A percentile compares a stretch with the other conserved stretches of the same genome.
phyloP scores from a whole-genome alignment of 2,113 vertebrate genomes.

The Romanogobio albipinnatus region DNA sequence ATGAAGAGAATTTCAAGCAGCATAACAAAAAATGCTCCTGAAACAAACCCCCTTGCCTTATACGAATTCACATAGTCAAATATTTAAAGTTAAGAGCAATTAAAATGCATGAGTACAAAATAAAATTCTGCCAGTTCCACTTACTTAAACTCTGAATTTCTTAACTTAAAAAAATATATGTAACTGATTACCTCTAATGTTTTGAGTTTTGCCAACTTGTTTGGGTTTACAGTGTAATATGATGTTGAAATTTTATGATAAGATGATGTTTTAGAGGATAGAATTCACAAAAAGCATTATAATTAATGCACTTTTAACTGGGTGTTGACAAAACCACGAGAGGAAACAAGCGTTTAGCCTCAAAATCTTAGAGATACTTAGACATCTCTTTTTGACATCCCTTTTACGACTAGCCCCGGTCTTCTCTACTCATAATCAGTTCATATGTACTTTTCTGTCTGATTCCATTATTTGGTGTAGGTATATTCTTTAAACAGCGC shows the following conservation, averaged over 20 bases:
- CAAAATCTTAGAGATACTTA: not conserved
- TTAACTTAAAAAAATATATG: too few species aligned
- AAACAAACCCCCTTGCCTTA: not conserved
- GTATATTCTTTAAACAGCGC: conserved; percentile 2
- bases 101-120: too few species aligned
- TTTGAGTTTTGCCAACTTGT: too few species aligned
- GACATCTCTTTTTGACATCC: not conserved
- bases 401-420: not conserved
- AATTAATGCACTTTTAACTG: not conserved
- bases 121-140: too few species aligned
- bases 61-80: too few species aligned
- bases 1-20: not conserved
- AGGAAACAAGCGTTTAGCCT: not conserved
- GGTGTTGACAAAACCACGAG: not conserved
- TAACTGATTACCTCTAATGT: too few species aligned
- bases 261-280: not conserved
- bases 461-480: conserved; percentile 6
- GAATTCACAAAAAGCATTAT: not conserved
- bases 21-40: not conserved
- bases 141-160: too few species aligned
- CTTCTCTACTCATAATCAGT: not conserved
- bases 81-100: too few species aligned
- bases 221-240: too few species aligned
- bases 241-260: not conserved
- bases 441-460: conserved; percentile 1